A percentile compares a stretch with the other conserved stretches of the same genome.
phyloP scores from a whole-genome alignment of 2,113 vertebrate genomes.

The Oryzias javanicus region DNA sequence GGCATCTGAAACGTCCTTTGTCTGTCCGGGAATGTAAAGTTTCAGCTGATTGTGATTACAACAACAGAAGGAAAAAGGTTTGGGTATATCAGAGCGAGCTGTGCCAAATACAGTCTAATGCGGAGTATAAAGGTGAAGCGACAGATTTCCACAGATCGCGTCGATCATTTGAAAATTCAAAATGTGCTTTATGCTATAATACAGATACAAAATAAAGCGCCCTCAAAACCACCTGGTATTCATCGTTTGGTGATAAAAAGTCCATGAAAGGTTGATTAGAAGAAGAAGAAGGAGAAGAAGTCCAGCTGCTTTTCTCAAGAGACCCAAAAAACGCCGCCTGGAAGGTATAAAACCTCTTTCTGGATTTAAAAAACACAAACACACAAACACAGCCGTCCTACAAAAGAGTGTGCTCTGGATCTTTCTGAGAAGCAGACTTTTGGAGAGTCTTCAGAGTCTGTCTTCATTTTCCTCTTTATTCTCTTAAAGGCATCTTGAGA shows the following conservation, averaged over 20 bases:
- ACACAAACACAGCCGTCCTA: constrained; percentile 40
- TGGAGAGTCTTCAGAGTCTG: constrained; percentile 58
- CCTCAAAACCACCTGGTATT: constrained; percentile 43
- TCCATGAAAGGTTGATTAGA: constrained; percentile 30
- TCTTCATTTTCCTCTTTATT: constrained; percentile 12
- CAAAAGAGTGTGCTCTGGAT: constrained; percentile 73
- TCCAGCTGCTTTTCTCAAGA: constrained; percentile 41
- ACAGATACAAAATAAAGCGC: constrained; percentile 61
- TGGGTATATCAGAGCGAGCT: constrained; percentile 23
- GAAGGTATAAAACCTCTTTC: constrained; percentile 52
- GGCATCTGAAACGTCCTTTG: constrained; percentile 60
- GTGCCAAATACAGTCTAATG: constrained; percentile 30
- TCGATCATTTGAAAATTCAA: constrained; percentile 53
- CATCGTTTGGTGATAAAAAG: constrained; percentile 13
- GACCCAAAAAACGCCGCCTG: constrained; percentile 56
- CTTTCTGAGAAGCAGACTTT: constrained; percentile 66
- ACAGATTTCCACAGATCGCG: constrained; percentile 41
- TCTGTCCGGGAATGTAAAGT: constrained; percentile 49
- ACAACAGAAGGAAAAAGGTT: constrained; percentile 35
- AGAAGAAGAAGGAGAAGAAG: constrained; percentile 2
- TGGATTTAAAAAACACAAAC: constrained; percentile 22
- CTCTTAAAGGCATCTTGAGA: constrained; percentile 58
- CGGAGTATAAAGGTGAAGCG: constrained; percentile 37
- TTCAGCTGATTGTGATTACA: constrained; percentile 41
- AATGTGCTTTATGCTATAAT: constrained; percentile 62